Evolutionary conservation across 2,113 vertebrate species (phyloP), one percentile per base, ranked within the genome.

Genomic region (Gopherus flavomarginatus): DNA sequence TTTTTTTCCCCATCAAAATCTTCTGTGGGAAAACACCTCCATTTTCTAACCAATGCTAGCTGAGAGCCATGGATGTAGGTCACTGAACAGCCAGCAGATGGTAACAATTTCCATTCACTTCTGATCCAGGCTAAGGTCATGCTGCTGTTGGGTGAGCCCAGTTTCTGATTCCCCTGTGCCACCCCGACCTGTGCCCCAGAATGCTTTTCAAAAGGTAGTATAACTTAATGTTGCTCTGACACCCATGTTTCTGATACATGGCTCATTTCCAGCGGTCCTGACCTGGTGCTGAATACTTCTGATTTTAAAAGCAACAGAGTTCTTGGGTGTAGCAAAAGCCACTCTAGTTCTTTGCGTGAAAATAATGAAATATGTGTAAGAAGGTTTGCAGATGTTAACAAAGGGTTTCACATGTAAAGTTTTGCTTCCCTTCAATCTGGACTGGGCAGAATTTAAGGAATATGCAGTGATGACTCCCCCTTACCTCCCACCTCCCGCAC

Each of bases 191-290:
- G 52, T 72, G 81, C 42, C 65, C 11, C 49, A 27, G 38, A 57
- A 80, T 3, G 31, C 10, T 80, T 50, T 79, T 27, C 9, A 10
- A 38, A 44, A 62, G 80, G 22, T 22, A 3, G 7, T 6, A 31
- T 1, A 19, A 31, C 1, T 0, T 27, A 19, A 17, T 3, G 13
- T 5, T 44, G 8, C 5, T 53, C 35, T 1, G 3, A 49, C 52
- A 62, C 24, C 59, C 52, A 6, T 1, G 3, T 57, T 50, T 24
- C 11, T 3, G 31, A 10, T 44, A 11, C 38, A 38, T 3, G 5
- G 72, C 24, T 44, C 38, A 22, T 44, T 77, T 42, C 38, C 6
- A 24, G 9, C 11, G 10, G 38, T 13, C 21, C 72, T 44, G 72
- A 26, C 38, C n/a, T 42, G 38, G 38, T 75, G 9, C 24, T 6